Base-by-base conservation (phyloP, 2,888 invertebrate species). In the Blastobasis adustella region DNA sequence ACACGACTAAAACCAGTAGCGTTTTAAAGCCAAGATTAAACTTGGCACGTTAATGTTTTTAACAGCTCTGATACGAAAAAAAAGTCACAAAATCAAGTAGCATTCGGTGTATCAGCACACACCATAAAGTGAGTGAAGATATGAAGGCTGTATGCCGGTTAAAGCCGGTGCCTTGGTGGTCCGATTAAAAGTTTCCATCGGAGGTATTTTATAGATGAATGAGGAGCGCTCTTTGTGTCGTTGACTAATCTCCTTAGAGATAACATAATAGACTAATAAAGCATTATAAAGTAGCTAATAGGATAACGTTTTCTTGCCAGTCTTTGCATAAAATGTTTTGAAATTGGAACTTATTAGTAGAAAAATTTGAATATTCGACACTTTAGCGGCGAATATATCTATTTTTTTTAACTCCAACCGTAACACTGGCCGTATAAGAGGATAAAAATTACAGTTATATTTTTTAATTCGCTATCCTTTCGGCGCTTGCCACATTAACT, bases 61-160 rank as follows among this genome's bases (percentile, higher is more conserved):
- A 53, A 48, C 49, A 48, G 49, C 49, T 49, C 45, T 42, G 48
- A 52, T 48, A 6, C 10, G 10, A 45, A 51, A 41, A 48, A 51
- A 51, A 52, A 48, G 23, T 8, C 41, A 42, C 41, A 46, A 73
- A 70, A 66, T 60, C 63, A 64, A 85, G 82, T 83, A 79, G 73
- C 82, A 83, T 85, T 83, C 80, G 84, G 58, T 82, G 84, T 83
- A 71, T 61, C 65, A 69, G 71, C 67, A 66, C 66, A 61, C 63
- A 63, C 61, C 56, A 59, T 65, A 61, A 66, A 69, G 55, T 64
- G 58, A 63, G 63, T 54, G 62, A 65, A 70, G 67, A 74, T 73
- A 72, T 68, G 66, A 63, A 56, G 59, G 64, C 58, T 51, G 54
- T 55, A 57, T 52, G 56, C 45, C 48, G 23, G 23, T 52, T 54